These are phyloP conservation scores for Galago senegalensis DNA, from an alignment of 2,797 vertebrate species.

Conservation along the genomic window DNA sequence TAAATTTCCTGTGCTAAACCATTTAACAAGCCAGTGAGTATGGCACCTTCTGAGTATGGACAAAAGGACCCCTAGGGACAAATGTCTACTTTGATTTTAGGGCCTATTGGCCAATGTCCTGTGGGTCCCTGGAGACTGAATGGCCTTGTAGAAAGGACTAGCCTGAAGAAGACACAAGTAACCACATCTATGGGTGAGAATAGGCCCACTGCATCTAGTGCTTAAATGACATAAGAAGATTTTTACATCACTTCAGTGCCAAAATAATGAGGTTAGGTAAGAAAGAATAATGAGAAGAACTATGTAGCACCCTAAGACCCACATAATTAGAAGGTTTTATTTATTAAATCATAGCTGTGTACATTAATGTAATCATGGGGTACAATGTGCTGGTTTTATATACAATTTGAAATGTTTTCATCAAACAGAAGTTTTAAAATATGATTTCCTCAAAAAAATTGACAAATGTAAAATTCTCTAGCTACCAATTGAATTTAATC, in stretches of 20 bases:
- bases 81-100: not conserved
- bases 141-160: slow-evolving; percentile 46
- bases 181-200: slow-evolving; percentile 1
- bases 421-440: not conserved
- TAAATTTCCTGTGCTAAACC: not conserved
- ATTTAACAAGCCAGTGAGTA: not conserved
- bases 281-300: slow-evolving; percentile 30
- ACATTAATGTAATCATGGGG: too few species aligned
- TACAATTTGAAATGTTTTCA: too few species aligned
- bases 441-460: slow-evolving; percentile 63
- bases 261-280: slow-evolving; percentile 62
- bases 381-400: too few species aligned
- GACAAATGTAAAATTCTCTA: slow-evolving; percentile 52
- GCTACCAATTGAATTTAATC: slow-evolving; percentile 27
- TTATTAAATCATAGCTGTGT: too few species aligned
- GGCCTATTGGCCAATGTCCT: not conserved
- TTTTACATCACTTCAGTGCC: slow-evolving; percentile 46
- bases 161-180: not conserved
- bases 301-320: slow-evolving; percentile 42
- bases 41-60: too few species aligned
- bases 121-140: not conserved
- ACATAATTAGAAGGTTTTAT: slow-evolving; percentile 20
- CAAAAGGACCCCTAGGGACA: not conserved
- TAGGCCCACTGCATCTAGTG: not conserved
- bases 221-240: not conserved